These are phyloP conservation scores for Castor canadensis DNA, from an alignment of 2,113 vertebrate species.

Conservation along the genomic window DNA sequence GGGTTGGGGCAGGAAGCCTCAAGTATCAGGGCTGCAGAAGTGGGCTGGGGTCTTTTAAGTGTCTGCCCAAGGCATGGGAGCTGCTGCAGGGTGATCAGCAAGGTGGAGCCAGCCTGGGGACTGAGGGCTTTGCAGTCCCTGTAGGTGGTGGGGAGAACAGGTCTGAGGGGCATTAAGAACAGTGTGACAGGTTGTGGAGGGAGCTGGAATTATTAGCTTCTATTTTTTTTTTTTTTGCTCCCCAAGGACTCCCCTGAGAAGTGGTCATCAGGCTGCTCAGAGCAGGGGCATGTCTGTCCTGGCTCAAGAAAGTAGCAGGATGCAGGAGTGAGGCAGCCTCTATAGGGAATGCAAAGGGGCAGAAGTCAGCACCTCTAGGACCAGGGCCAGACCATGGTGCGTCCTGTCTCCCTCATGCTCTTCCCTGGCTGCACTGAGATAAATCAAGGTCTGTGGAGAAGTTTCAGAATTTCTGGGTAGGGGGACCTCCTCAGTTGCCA, in stretches of 20 bases:
- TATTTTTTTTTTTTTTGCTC: not conserved
- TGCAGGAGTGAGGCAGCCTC: not conserved
- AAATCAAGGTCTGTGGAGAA: no score
- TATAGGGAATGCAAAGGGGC: not conserved
- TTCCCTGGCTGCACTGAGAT: not conserved
- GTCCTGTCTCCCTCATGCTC: not conserved
- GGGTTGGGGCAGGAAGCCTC: not conserved
- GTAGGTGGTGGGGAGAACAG: not conserved
- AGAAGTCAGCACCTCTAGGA: accelerated
- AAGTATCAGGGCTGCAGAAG: not conserved
- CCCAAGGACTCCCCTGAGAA: not conserved
- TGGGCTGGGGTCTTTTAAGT: not conserved
- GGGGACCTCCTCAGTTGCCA: not conserved
- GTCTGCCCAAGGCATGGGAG: no score
- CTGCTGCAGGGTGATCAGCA: not conserved
- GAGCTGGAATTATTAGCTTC: not conserved
- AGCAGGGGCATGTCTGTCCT: not conserved
- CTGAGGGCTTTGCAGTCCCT: not conserved
- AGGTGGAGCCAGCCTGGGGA: not conserved
- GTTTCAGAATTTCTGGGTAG: not conserved
- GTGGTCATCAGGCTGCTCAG: not conserved
- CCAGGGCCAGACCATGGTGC: not conserved
- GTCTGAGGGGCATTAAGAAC: no score
- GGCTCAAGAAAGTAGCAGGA: not conserved
- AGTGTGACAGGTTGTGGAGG: not conserved